These are phyloP conservation scores for Rafetus swinhoei DNA, from an alignment of 2,113 vertebrate species.

Conservation along the genomic window DNA sequence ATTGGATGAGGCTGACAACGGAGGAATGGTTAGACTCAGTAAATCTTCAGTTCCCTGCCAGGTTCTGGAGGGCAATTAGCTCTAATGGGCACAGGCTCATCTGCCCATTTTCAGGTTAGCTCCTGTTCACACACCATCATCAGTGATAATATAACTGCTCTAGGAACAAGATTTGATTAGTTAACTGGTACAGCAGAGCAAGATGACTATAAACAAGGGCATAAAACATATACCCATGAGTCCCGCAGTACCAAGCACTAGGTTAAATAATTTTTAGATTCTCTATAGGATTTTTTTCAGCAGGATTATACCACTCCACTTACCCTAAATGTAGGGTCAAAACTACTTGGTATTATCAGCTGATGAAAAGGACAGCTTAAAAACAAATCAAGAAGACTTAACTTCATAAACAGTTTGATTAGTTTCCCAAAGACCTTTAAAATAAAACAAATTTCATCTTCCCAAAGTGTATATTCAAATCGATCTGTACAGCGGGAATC, in stretches of 20 bases:
- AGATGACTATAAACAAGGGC: conserved; percentile 11
- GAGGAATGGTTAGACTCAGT: background rate
- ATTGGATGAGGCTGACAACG: background rate
- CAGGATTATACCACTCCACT: background rate
- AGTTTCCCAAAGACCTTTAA: background rate
- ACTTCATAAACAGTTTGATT: background rate
- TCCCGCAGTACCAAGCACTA: background rate
- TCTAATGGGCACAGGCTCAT: background rate
- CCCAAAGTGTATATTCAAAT: fast-evolving
- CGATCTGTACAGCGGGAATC: fast-evolving
- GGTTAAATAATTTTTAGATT: background rate
- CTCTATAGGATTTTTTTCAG: background rate
- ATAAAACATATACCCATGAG: background rate
- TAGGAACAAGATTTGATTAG: conserved; percentile 34
- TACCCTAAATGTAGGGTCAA: background rate
- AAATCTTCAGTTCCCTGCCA: background rate
- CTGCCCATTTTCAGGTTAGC: conserved; percentile 28
- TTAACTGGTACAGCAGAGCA: background rate
- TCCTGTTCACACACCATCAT: conserved; percentile 1
- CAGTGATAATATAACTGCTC: background rate
- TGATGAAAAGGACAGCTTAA: fast-evolving
- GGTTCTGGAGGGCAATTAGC: background rate
- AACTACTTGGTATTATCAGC: background rate
- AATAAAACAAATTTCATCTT: fast-evolving
- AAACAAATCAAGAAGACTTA: fast-evolving